Base-by-base conservation (phyloP, 2,888 invertebrate genomes). In the Caenorhabditis wallacei region DNA sequence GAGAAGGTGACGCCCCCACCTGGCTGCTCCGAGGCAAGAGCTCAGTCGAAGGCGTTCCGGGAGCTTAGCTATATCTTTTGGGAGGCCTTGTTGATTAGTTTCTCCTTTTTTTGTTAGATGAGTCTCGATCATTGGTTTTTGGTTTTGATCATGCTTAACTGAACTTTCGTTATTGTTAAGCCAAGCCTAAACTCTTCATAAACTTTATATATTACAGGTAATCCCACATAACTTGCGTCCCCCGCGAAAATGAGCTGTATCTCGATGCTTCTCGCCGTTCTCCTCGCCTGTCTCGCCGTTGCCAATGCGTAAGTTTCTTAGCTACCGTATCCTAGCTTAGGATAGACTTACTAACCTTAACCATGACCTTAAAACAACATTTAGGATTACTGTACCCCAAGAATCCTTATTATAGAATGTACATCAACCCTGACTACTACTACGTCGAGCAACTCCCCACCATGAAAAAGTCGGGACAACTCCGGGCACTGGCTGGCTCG, bases 381-480 rank as follows among this genome's bases (percentile, higher is more conserved):
- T 30, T 30, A 30, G 30, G 30, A 3, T 30, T 30, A 30, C n/a
- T n/a, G n/a, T n/a, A n/a, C n/a, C n/a, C n/a, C n/a, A n/a, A n/a
- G n/a, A n/a, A n/a, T n/a, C n/a, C n/a, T n/a, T n/a, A n/a, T n/a
- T n/a, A n/a, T n/a, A 78, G 78, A 63, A 69, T 78, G 69, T 80
- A 80, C 72, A 63, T 84, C 51, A 66, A 66, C 20, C 66, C 80
- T 18, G 75, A 84, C 61, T 80, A 80, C 69, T 75, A 63, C 69
- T 82, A 79, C 64, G 80, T 68, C 22, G 80, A 80, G 43, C 72
- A 80, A 35, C 37, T 79, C 8, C 79, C 79, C 18, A 74, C 81
- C 1, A 78, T 80, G 74, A 88, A 88, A 70, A 88, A 88, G 51
- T 87, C 87, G 8, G 84, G 85, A 37, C 85, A 87, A 57, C 80